These are phyloP conservation scores for Heptranchias perlo DNA, from an alignment of 2,113 vertebrate genomes.

Conservation along the genomic window DNA sequence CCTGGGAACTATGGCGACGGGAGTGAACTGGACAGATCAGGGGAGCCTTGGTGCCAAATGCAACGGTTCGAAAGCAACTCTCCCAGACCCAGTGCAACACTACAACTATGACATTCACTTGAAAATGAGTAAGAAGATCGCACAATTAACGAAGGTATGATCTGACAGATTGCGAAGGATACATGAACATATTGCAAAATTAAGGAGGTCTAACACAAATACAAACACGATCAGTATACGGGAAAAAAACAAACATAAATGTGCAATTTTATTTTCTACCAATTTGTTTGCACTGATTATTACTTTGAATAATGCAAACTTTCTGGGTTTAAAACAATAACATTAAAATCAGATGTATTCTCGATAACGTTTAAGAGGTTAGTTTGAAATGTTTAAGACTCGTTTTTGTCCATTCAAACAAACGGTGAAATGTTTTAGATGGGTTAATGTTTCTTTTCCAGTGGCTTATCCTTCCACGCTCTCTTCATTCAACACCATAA, in stretches of 20 bases:
- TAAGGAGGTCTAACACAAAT: background rate
- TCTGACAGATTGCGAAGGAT: background rate
- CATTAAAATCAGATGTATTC: background rate
- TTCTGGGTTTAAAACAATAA: background rate
- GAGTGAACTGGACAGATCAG: slow-evolving; percentile 48
- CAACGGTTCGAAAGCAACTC: slow-evolving; percentile 67
- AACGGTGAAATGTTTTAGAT: background rate
- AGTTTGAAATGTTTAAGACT: background rate
- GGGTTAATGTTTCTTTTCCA: background rate
- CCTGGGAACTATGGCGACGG: slow-evolving; percentile 10
- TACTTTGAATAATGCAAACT: background rate
- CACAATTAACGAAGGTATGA: slow-evolving; percentile 95
- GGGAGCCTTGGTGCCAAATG: slow-evolving; percentile 47
- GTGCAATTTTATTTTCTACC: background rate
- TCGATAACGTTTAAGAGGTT: background rate
- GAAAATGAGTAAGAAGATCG: slow-evolving; percentile 99
- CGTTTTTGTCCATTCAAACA: background rate
- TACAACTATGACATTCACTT: slow-evolving; percentile 74
- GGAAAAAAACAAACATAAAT: background rate
- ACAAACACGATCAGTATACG: background rate
- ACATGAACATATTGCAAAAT: background rate
- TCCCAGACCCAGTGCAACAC: slow-evolving; percentile 59
- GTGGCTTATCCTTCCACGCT: background rate
- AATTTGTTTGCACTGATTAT: background rate
- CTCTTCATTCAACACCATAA: background rate